Evolutionary conservation across 2,888 invertebrate genomes (phyloP), one percentile per base, ranked within the genome.

Genomic region (Cactoblastis cactorum): DNA sequence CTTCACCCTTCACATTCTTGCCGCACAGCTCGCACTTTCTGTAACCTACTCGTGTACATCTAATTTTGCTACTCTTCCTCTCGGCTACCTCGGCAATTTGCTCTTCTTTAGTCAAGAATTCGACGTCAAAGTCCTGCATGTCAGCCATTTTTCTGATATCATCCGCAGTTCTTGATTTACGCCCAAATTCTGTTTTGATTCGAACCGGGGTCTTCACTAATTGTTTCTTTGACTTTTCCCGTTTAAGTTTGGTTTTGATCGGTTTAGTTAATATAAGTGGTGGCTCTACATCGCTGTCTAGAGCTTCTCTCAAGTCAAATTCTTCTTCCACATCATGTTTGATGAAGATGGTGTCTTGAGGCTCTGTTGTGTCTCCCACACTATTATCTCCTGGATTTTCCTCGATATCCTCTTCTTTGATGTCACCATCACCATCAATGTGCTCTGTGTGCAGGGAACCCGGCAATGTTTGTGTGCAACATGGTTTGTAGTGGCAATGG

Each of bases 1-100:
- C 35, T 1, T 34, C 22, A 0, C 35, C 34, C 14, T 34, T 47
- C 9, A 47, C 34, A 11, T 35, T 35, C n/a, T 35, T 35, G 0
- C 46, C 46, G n/a, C 46, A 47, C 8, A 19, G n/a, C 6, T 47
- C 46, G 14, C 46, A 47, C 3, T 32, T 43, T 3, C 43, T 43
- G 4, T 43, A 43, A 4, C 43, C 43, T 1, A 28, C 8, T 17
- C 43, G 2, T 1, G 28, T 12, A 17, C 43, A 28, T 9, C 15
- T 24, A 1, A 43, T 35, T 11, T 15, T 35, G 11, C n/a, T 35
- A 3, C 8, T 34, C 11, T 35, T 47, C 4, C 35, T 22, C 14
- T 43, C 28, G 1, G 43, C 43, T 17, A 43, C 43, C 6, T 43
- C 43, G 12, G 43, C 32, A 4, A 43, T 9, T 11, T 43, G 43